Evolutionary conservation across 2,888 invertebrate species (phyloP), one percentile per base, ranked within the genome.

Genomic region (Omphaloscelis lunosa): DNA sequence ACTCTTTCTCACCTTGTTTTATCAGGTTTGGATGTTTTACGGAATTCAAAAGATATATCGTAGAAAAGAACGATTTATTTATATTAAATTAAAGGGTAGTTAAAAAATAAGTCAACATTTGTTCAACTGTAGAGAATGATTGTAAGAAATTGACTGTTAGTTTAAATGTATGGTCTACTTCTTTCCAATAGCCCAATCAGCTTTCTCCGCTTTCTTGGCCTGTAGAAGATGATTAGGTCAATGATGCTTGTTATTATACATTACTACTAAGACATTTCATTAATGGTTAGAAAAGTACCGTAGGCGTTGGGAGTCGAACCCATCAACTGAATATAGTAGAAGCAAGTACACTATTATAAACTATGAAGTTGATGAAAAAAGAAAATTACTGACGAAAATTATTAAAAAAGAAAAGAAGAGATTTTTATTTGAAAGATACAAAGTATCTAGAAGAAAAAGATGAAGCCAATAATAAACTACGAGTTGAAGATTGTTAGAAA

Each of bases 191-290:
- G 97, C 97, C 97, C 97, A 97, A 94, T 97, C 97, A 95, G 97
- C 97, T 93, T 97, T 97, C 97, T 98, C 98, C 93, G 98, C 97
- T 94, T 98, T 98, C 97, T 98, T 98, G 92, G 98, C 97, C 98
- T 98, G 98, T 97, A 94, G 95, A 97, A 95, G 88, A 95, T 92
- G 92, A 95, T 92, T 89, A 91, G 89, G 87, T 81, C 87, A 82
- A 88, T 89, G 88, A 85, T 89, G 85, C 81, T 85, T 86, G 76
- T 80, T 75, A 34, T 77, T 58, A 77, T 84, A 82, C 39, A 73
- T 71, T 84, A 76, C 48, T 11, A 68, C 34, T 63, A 53, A 59
- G 34, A 71, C 66, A 67, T 66, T 17, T 71, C n/a, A 62, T 63
- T 39, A 72, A 59, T 59, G 79, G 34, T 69, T 48, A 74, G 70